Conservation (phyloP, 2,113 vertebrate species). For the Gadus chalcogrammus region DNA sequence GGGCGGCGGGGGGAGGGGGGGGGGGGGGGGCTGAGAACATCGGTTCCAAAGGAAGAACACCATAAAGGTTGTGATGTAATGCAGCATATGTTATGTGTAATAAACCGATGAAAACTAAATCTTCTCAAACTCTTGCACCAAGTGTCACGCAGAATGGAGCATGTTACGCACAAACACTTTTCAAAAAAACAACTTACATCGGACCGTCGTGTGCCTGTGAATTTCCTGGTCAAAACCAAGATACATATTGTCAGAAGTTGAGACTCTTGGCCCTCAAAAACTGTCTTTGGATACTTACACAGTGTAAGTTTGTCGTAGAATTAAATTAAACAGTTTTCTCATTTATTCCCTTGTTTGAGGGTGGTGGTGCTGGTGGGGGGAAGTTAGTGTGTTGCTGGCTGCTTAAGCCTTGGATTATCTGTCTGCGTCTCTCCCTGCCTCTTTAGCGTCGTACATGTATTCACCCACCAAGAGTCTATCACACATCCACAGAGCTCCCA, state of each 20-base stretch:
- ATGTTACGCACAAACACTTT: no score
- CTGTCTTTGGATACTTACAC: constrained; percentile 39
- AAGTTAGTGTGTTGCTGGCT: constrained; percentile 36
- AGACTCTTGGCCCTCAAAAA: constrained; percentile 34
- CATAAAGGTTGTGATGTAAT: not conserved
- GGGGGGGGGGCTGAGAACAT: not conserved
- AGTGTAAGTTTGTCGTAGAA: constrained; percentile 48
- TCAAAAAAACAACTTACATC: not conserved
- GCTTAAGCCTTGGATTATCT: constrained; percentile 70
- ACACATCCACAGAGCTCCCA: constrained; percentile 68
- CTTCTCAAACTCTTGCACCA: not conserved
- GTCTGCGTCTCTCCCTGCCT: constrained; percentile 65
- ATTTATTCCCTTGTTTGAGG: constrained; percentile 66
- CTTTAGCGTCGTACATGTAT: constrained; percentile 61
- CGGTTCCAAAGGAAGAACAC: not conserved
- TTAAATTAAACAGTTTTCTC: constrained; percentile 66
- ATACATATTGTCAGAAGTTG: constrained; percentile 24
- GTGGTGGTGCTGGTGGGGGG: constrained; percentile 51
- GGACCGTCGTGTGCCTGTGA: constrained; percentile 1
- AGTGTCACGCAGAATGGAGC: not conserved
- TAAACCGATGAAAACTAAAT: no score
- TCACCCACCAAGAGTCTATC: constrained; percentile 73
- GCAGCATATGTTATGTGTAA: no score
- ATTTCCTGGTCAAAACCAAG: constrained; percentile 11
- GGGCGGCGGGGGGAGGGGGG: not conserved